phyloP scores from a whole-genome alignment of 2,113 vertebrate species.

The Halichoeres trimaculatus region DNA sequence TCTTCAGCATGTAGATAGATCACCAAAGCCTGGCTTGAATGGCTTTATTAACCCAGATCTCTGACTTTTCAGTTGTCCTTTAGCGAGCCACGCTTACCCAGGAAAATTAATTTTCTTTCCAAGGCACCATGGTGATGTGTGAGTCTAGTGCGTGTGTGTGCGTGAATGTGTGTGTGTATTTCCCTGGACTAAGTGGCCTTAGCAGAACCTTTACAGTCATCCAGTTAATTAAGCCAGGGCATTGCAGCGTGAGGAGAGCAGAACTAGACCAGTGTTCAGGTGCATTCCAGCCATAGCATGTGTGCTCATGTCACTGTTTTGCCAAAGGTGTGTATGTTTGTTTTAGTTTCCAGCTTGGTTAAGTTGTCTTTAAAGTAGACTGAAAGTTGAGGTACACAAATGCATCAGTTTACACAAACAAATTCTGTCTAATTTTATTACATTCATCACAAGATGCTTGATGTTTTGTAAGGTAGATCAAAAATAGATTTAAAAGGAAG shows the following conservation, averaged over 20 bases:
- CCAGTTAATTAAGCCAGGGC: slow-evolving; percentile 35
- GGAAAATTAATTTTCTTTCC: slow-evolving; percentile 45
- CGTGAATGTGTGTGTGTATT: slow-evolving; percentile 10
- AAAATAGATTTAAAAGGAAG: background rate
- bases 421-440: too few species aligned
- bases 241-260: slow-evolving; percentile 24
- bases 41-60: slow-evolving; percentile 33
- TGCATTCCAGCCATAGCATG: slow-evolving; percentile 18
- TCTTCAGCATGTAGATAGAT: background rate
- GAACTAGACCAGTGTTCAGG: slow-evolving; percentile 32
- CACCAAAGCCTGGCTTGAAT: slow-evolving; percentile 20
- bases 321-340: slow-evolving; percentile 57
- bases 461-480: too few species aligned
- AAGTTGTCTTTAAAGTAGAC: slow-evolving; percentile 4
- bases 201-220: slow-evolving; percentile 22
- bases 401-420: background rate
- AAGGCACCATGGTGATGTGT: slow-evolving; percentile 5
- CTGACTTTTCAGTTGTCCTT: slow-evolving; percentile 44
- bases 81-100: slow-evolving; percentile 24
- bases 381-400: background rate
- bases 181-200: slow-evolving; percentile 17
- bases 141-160: slow-evolving; percentile 15
- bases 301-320: slow-evolving; percentile 51
- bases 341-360: slow-evolving; percentile 19
- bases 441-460: too few species aligned